Evolutionary conservation across 2,888 invertebrate genomes (phyloP).

Genomic region (Caenorhabditis wallacei): DNA sequence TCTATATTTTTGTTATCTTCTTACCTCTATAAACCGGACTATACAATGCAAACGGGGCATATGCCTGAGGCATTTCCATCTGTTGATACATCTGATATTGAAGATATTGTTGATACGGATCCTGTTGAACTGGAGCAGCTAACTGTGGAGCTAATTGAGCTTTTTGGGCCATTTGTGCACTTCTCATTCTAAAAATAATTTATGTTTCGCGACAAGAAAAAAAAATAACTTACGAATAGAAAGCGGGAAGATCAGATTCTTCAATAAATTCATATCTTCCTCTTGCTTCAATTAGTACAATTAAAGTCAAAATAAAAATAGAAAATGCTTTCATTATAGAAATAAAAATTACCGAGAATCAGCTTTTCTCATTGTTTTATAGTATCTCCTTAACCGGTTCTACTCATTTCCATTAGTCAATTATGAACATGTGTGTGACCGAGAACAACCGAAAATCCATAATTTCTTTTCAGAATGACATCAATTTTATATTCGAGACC

Average conservation of each 20-base stretch:
- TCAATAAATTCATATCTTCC: constrained; percentile 63
- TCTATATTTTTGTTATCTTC: not conserved
- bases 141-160: constrained; percentile 58
- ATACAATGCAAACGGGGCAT: constrained; percentile 50
- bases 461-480: constrained; percentile 8
- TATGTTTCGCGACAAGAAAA: not conserved
- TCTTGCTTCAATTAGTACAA: not conserved
- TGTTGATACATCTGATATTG: constrained; percentile 59
- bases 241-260: constrained; percentile 59
- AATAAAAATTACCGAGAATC: constrained; percentile 22
- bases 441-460: constrained; percentile 13
- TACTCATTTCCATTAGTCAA: constrained; percentile 8
- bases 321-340: constrained; percentile 2
- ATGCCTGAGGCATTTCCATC: constrained; percentile 22
- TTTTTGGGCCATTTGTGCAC: constrained; percentile 65
- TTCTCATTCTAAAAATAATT: constrained; percentile 52
- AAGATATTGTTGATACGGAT: constrained; percentile 51
- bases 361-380: constrained; percentile 18
- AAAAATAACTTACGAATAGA: constrained; percentile 57
- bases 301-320: constrained; percentile 11
- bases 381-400: constrained; percentile 11
- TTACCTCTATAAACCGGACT: constrained; percentile 56
- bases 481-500: not conserved
- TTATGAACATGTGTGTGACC: constrained; percentile 37
- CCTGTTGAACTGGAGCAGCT: constrained; percentile 29